Percentiles rank a stretch among this genome's conserved stretches.
phyloP scores from a whole-genome alignment of 2,797 vertebrate species.

The Pagetopsis macropterus region DNA sequence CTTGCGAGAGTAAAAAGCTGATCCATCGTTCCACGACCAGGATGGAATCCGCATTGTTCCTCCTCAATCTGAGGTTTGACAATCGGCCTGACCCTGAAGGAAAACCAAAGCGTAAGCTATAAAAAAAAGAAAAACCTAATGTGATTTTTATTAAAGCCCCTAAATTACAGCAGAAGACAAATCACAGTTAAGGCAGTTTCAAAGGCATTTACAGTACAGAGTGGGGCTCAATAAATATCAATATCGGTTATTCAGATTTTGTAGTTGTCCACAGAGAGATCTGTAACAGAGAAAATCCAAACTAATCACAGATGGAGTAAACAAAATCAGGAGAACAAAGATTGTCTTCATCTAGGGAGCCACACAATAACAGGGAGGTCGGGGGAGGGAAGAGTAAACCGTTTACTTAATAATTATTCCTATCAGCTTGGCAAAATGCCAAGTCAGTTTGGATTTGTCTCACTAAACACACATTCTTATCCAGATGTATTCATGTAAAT shows the following conservation, averaged over 20 bases:
- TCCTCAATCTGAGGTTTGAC: too few species aligned
- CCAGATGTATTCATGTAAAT: not conserved
- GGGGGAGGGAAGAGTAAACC: not conserved
- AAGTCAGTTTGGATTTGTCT: conserved; percentile 10
- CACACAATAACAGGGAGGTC: not conserved
- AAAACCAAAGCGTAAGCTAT: not conserved
- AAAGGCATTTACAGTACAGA: not conserved
- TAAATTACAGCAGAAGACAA: not conserved
- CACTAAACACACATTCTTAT: not conserved
- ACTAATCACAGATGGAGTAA: not conserved
- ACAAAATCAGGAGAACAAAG: not conserved
- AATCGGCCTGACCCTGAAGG: too few species aligned
- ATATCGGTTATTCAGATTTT: not conserved
- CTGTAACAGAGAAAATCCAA: not conserved
- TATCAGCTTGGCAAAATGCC: not conserved
- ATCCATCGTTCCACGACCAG: too few species aligned
- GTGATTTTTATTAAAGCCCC: not conserved
- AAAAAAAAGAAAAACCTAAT: not conserved
- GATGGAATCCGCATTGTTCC: too few species aligned
- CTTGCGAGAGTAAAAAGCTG: too few species aligned
- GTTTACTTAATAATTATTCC: conserved; percentile 6
- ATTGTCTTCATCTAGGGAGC: not conserved
- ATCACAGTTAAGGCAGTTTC: not conserved
- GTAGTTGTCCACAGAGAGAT: not conserved
- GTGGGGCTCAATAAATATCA: not conserved